Base-by-base conservation (phyloP, 2,888 invertebrate species). In the Harmothoe impar region DNA sequence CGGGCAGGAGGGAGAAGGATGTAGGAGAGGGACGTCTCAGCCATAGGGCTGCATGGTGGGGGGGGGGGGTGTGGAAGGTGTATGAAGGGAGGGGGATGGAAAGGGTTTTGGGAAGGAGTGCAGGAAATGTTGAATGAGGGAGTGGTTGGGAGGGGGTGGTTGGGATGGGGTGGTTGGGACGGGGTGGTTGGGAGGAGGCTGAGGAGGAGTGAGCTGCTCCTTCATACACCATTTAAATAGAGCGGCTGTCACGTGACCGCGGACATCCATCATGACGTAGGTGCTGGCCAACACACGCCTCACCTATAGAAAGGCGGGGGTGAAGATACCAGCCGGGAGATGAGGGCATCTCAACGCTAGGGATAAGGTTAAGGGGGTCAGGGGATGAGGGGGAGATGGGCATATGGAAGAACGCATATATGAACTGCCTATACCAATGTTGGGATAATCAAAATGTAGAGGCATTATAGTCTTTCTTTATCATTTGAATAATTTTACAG, bases 201-300 rank as follows among this genome's bases (percentile, higher is more conserved):
- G 62, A n/a, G n/a, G 62, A n/a, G 20, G 20, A 15, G 62, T 20
- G 62, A 62, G 62, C 62, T 62, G 23, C 62, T 62, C 62, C 62
- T 62, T 62, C 62, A n/a, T 62, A n/a, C 62, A 62, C 62, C 62
- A 62, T 62, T 62, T 62, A 62, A 62, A 62, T 62, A 62, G 62
- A 62, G 62, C 62, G 62, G 20, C 62, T 62, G 62, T 62, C 62
- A 62, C 62, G 62, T 62, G 62, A 62, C 62, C 62, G 20, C 62
- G 15, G 23, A 62, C 62, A 62, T 62, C 62, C 62, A 62, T 62
- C 62, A 62, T n/a, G 12, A n/a, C 43, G 43, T 43, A 10, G 7
- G 62, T 62, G 23, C 62, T 62, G 62, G 23, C 62, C 23, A 62
- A 20, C 62, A 62, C 62, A 62, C 3, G 62, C n/a, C 62, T 62